These are phyloP conservation scores for Tragelaphus oryx DNA, from an alignment of 2,797 vertebrate species.

Conservation along the genomic window DNA sequence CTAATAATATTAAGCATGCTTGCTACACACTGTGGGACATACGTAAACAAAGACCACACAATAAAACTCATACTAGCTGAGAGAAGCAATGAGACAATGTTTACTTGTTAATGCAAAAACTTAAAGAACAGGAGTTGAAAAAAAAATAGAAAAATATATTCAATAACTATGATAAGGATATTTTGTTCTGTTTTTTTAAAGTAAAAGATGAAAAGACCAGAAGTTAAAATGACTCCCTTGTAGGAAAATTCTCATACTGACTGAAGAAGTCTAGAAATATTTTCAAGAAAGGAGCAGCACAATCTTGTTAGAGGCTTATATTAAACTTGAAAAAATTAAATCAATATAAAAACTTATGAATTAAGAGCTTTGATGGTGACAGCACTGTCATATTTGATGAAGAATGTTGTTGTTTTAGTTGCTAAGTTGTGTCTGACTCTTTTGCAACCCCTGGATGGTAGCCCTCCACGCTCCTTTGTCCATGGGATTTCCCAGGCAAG, in stretches of 20 bases:
- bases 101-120: not conserved
- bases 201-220: not conserved
- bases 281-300: not conserved
- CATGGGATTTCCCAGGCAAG: not conserved
- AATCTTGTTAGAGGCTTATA: not conserved
- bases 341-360: not conserved
- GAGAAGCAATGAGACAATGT: not conserved
- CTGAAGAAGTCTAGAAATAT: conserved; percentile 21
- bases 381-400: not conserved
- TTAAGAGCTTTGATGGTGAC: not conserved
- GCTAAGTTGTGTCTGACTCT: not conserved
- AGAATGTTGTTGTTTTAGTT: not conserved
- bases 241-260: not conserved
- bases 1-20: conserved; percentile 2
- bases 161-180: not conserved
- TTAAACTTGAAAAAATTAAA: not conserved
- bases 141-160: not conserved
- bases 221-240: not conserved
- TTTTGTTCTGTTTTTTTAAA: conserved; percentile 21
- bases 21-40: not conserved
- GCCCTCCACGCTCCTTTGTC: not conserved
- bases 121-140: not conserved
- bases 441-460: not conserved
- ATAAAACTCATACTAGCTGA: not conserved
- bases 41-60: not conserved